These are phyloP conservation scores for Eudyptes chrysolophus DNA, from an alignment of 2,113 vertebrate species.

Conservation along the genomic window DNA sequence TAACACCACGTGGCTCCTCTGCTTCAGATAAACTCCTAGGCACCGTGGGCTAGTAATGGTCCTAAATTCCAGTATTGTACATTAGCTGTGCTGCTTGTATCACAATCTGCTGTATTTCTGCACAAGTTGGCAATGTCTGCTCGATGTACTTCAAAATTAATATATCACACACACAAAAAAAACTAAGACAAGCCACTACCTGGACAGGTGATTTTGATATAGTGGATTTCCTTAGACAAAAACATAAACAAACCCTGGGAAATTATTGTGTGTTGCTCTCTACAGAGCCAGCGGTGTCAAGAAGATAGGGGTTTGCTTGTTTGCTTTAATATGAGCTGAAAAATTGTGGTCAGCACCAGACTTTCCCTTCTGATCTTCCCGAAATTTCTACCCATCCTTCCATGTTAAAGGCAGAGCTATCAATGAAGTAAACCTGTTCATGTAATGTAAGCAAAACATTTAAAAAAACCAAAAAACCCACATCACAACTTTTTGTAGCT, in stretches of 20 bases:
- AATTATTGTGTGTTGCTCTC: neutral
- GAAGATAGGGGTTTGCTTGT: neutral
- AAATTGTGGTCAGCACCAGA: neutral
- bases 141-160: neutral
- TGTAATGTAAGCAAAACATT: accelerated
- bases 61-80: neutral
- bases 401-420: neutral
- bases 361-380: neutral
- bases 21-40: neutral
- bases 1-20: neutral
- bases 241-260: conserved; percentile 11
- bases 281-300: neutral
- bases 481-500: neutral
- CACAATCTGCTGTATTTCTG: neutral
- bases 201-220: neutral
- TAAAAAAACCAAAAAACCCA: too few relatives aligned
- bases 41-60: neutral
- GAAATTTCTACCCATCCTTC: neutral
- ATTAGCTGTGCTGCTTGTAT: neutral
- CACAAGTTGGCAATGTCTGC: neutral
- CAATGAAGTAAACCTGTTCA: neutral
- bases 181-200: neutral
- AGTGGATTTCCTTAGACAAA: neutral
- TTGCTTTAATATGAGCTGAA: neutral
- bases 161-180: neutral